Base-by-base conservation (phyloP, 2,888 invertebrate species). In the Athalia cordata region DNA sequence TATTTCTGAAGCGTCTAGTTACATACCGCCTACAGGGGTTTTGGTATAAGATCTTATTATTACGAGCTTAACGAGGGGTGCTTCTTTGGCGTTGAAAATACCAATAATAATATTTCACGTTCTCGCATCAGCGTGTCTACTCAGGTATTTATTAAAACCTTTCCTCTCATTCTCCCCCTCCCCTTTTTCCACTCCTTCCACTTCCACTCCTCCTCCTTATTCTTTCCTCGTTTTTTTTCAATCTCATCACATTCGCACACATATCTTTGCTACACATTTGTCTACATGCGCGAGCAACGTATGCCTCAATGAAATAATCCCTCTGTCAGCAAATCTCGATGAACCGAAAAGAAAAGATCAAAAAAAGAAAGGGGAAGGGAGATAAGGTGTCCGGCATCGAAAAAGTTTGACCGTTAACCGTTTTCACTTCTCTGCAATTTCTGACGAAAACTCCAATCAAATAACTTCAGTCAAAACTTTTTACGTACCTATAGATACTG, bases 321-420 rank as follows among this genome's bases (percentile, higher is more conserved):
- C 9, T 11, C 9, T 8, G n/a, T 11, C 8, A 55, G n/a, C n/a
- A 55, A 11, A 55, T 11, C 8, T 2, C n/a, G 55, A 55, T 55
- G 55, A n/a, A 55, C 55, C 55, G 55, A 4, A 55, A 4, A 55
- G 55, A 55, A 55, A 55, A 55, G 55, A 55, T 11, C 8, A 55
- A 55, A n/a, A 55, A 4, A 55, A 4, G n/a, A 11, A 55, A 55
- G 9, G n/a, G 55, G n/a, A 4, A 55, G 55, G 55, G 8, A n/a
- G 55, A 55, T 55, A 55, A 11, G n/a, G n/a, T 55, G n/a, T 11
- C 9, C n/a, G 55, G n/a, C 8, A 55, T 55, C 43, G 43, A n/a
- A 70, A 62, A 62, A 62, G 62, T 62, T 62, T n/a, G 29, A 62
- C 62, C 11, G 62, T 62, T 62, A 13, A 70, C 15, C 55, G 55